Conservation (phyloP, 2,888 invertebrate species). For the Carterocephalus palaemon region DNA sequence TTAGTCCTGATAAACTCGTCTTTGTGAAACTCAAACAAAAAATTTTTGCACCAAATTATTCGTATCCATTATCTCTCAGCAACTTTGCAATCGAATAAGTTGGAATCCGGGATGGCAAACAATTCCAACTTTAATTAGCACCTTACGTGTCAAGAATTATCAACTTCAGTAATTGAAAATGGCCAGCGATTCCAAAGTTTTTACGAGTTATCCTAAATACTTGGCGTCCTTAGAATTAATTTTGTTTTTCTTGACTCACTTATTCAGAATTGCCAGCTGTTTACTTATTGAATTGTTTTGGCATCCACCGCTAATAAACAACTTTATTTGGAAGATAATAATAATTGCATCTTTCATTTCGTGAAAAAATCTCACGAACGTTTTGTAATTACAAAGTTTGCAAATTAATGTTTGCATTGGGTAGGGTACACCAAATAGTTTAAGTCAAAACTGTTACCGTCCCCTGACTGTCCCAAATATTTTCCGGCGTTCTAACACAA, state of each 20-base stretch:
- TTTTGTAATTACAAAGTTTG: no score
- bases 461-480: conserved; percentile 10
- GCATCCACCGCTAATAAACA: conserved; percentile 11
- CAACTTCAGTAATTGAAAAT: conserved; percentile 19
- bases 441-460: no score
- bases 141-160: conserved; percentile 23
- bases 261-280: conserved; percentile 16
- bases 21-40: no score
- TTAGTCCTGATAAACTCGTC: no score
- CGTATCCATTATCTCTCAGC: background rate
- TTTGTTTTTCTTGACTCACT: conserved; percentile 17
- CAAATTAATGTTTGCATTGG: no score
- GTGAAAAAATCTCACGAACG: no score
- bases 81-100: conserved; percentile 1
- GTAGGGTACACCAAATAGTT: no score
- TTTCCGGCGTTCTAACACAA: conserved; percentile 8
- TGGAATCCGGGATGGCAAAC: background rate
- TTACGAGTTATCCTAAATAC: conserved; percentile 14
- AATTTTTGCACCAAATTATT: background rate
- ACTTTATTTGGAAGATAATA: no score
- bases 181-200: conserved; percentile 15
- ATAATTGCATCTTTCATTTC: no score
- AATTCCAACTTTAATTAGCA: conserved; percentile 20
- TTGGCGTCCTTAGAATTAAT: conserved; percentile 17
- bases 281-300: conserved; percentile 21